These are phyloP conservation scores for Drosophila barbarae DNA, from an alignment of 2,888 invertebrate species.

Conservation along the genomic window DNA sequence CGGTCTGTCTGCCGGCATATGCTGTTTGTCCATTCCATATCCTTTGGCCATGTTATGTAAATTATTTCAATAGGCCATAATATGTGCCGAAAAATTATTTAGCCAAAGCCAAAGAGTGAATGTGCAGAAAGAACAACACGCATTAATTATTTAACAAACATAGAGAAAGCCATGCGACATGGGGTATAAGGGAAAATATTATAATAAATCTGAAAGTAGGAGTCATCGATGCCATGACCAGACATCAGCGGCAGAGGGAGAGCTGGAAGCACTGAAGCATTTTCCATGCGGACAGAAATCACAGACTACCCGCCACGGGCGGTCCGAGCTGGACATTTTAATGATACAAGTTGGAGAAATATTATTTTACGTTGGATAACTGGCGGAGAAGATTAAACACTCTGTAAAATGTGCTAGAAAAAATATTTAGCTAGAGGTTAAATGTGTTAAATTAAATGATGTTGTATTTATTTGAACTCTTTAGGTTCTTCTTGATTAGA, in stretches of 20 bases:
- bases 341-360: constrained; percentile 55
- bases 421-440: not conserved
- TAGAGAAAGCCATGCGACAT: constrained; percentile 10
- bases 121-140: constrained; percentile 64
- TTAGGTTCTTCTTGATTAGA: not conserved
- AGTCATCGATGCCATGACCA: constrained; percentile 52
- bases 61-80: constrained; percentile 72
- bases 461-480: not conserved
- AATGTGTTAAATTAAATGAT: not conserved
- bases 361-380: constrained; percentile 4
- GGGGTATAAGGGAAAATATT: constrained; percentile 51
- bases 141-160: constrained; percentile 71
- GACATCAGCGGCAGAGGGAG: constrained; percentile 46
- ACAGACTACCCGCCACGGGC: constrained; percentile 59
- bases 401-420: constrained; percentile 1
- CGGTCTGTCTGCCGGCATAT: constrained; percentile 49
- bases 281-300: constrained; percentile 59
- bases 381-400: constrained; percentile 10
- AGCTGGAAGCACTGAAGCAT: constrained; percentile 52
- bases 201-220: constrained; percentile 66
- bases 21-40: constrained; percentile 67
- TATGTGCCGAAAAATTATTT: constrained; percentile 70
- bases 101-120: constrained; percentile 48
- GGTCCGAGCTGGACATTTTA: constrained; percentile 65
- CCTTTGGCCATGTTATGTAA: constrained; percentile 68